Evolutionary conservation across 2,797 vertebrate species (phyloP).

Genomic region (Lepus oiostolus): DNA sequence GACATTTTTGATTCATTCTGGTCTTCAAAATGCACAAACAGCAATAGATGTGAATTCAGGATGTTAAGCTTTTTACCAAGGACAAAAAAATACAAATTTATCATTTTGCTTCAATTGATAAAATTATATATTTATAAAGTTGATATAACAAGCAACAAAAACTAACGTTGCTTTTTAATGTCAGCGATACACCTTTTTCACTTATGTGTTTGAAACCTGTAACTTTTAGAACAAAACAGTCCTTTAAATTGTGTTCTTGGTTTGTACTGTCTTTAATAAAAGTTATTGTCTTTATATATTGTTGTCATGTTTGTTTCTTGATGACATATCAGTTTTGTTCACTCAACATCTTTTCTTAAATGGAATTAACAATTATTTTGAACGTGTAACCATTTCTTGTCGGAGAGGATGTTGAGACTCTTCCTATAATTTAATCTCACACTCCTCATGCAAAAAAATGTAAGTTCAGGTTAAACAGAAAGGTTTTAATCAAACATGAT

Average conservation of each 20-base stretch:
- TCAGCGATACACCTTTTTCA: constrained; percentile 27
- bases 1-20: constrained; percentile 47
- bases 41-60: constrained; percentile 29
- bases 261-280: constrained; percentile 73
- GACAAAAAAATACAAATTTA: constrained; percentile 52
- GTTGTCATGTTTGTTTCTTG: constrained; percentile 39
- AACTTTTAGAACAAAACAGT: constrained; percentile 53
- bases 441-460: constrained; percentile 39
- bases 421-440: constrained; percentile 59
- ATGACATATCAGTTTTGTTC: constrained; percentile 15
- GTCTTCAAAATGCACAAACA: constrained; percentile 33
- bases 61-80: constrained; percentile 54
- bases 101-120: constrained; percentile 41
- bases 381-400: constrained; percentile 26
- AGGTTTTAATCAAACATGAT: neutral
- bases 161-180: neutral
- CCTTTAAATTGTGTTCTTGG: constrained; percentile 45
- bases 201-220: constrained; percentile 6
- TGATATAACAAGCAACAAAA: constrained; percentile 46
- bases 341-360: constrained; percentile 49
- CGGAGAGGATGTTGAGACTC: neutral
- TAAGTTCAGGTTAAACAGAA: constrained; percentile 51
- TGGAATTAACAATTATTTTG: constrained; percentile 58
- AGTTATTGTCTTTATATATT: constrained; percentile 17
- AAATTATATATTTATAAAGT: constrained; percentile 62